These are phyloP conservation scores for Umimayanthus kanabou DNA, from an alignment of 92 coral and sea anemone genomes.

Conservation along the genomic window DNA sequence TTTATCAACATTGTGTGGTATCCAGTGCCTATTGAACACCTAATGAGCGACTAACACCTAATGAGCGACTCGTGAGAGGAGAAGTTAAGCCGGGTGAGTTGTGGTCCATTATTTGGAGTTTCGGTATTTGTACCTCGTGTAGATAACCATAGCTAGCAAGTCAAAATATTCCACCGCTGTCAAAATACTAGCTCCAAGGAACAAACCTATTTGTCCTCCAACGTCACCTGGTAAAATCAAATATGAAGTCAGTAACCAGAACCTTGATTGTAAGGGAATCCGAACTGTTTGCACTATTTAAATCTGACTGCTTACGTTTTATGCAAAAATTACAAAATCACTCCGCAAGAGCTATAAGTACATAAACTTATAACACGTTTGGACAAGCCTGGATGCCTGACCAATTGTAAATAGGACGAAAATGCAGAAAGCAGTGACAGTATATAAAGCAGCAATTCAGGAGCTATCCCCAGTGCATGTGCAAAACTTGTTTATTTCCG, in stretches of 20 bases:
- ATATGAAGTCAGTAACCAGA: too few species aligned
- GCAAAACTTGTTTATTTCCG: too few species aligned
- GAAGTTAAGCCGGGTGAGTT: background rate
- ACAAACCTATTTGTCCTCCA: slow-evolving; percentile 92
- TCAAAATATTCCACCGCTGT: slow-evolving; percentile 84
- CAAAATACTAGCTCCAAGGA: slow-evolving; percentile 88
- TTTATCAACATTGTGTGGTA: background rate
- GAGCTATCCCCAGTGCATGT: too few species aligned
- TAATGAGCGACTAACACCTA: background rate
- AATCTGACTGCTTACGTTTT: too few species aligned
- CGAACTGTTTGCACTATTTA: background rate
- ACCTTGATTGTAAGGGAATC: too few species aligned
- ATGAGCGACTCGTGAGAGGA: background rate
- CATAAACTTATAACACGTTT: too few species aligned
- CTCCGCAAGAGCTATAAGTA: too few species aligned
- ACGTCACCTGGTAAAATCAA: slow-evolving; percentile 70
- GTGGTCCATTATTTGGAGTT: background rate
- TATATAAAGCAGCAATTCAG: too few species aligned
- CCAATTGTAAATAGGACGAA: too few species aligned
- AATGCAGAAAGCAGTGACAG: too few species aligned
- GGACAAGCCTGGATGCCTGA: too few species aligned
- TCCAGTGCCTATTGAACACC: background rate
- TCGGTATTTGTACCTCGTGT: slow-evolving; percentile 55
- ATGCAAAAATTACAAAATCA: background rate
- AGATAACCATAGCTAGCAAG: slow-evolving; percentile 76